Conservation (phyloP, 2,888 invertebrate genomes). For the Drymonia ruficornis region DNA sequence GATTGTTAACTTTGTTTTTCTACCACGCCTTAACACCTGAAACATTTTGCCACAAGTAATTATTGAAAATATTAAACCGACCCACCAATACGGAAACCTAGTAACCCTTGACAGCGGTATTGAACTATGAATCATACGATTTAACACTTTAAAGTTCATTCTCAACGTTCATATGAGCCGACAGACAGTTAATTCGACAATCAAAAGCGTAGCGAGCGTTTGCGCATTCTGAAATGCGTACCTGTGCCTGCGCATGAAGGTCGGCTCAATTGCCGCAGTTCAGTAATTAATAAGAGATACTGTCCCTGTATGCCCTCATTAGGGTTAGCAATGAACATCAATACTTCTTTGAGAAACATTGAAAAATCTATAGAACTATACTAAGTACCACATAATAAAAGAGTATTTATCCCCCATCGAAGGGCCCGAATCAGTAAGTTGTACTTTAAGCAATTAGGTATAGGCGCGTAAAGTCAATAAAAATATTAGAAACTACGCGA, state of each 20-base stretch:
- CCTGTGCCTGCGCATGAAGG: constrained; percentile 50
- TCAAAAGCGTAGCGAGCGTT: constrained; percentile 23
- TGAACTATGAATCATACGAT: constrained; percentile 1
- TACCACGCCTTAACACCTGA: too few relatives aligned
- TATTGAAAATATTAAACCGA: too few relatives aligned
- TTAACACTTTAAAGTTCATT: background rate
- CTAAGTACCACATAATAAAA: too few relatives aligned
- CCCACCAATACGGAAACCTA: background rate
- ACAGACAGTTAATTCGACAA: constrained; percentile 14
- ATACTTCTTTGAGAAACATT: too few relatives aligned
- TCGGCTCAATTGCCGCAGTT: constrained; percentile 65
- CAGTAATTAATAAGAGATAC: constrained; percentile 65
- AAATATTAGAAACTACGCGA: too few relatives aligned
- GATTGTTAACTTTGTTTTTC: too few relatives aligned
- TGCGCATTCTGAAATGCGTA: constrained; percentile 22
- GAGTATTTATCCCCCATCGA: too few relatives aligned
- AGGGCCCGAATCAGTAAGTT: too few relatives aligned
- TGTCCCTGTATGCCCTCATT: background rate
- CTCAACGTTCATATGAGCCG: background rate
- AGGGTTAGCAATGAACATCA: background rate
- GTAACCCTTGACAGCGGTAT: background rate
- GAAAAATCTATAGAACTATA: too few relatives aligned
- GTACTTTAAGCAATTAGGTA: too few relatives aligned
- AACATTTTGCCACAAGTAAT: too few relatives aligned
- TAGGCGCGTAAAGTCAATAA: too few relatives aligned